phyloP scores from a whole-genome alignment of 2,797 vertebrate genomes.

The Siniperca obscura region DNA sequence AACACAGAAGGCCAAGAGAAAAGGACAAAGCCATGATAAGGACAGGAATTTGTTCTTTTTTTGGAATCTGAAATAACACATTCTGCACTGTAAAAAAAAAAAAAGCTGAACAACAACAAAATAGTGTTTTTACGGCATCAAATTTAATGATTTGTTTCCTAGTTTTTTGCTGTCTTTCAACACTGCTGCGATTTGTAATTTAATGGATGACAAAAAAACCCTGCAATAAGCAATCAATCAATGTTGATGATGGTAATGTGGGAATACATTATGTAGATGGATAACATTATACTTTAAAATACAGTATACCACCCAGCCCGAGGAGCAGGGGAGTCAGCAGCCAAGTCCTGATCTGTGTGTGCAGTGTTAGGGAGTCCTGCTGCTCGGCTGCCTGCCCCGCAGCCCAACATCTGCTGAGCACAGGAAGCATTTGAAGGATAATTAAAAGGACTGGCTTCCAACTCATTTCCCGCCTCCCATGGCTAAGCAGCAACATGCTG shows the following conservation, averaged over 20 bases:
- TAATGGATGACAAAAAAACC: slow-evolving; percentile 16
- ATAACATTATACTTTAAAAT: slow-evolving; percentile 49
- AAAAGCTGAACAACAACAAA: background rate
- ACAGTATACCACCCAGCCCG: slow-evolving; percentile 57
- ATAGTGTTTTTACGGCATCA: background rate
- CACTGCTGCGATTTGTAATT: slow-evolving; percentile 31
- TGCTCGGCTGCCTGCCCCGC: slow-evolving; percentile 81
- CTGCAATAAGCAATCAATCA: slow-evolving; percentile 37
- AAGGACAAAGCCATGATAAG: slow-evolving; percentile 18
- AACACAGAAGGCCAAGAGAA: slow-evolving; percentile 35
- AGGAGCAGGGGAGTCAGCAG: slow-evolving; percentile 52
- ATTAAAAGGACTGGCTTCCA: slow-evolving; percentile 85
- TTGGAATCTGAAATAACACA: background rate
- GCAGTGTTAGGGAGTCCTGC: slow-evolving; percentile 68
- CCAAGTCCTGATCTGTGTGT: slow-evolving; percentile 65
- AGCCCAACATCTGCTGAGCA: slow-evolving; percentile 84
- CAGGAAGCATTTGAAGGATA: slow-evolving; percentile 85
- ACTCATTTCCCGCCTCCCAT: slow-evolving; percentile 84
- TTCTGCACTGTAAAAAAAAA: background rate
- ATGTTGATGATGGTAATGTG: slow-evolving; percentile 39
- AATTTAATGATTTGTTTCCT: slow-evolving; percentile 1
- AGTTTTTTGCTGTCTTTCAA: slow-evolving; percentile 14
- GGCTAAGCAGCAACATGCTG: slow-evolving; percentile 81
- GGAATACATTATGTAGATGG: slow-evolving; percentile 32
- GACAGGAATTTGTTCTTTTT: slow-evolving; percentile 16